phyloP scores from a whole-genome alignment of 1,140 invertebrate species.

The Microplitis demolitor region DNA sequence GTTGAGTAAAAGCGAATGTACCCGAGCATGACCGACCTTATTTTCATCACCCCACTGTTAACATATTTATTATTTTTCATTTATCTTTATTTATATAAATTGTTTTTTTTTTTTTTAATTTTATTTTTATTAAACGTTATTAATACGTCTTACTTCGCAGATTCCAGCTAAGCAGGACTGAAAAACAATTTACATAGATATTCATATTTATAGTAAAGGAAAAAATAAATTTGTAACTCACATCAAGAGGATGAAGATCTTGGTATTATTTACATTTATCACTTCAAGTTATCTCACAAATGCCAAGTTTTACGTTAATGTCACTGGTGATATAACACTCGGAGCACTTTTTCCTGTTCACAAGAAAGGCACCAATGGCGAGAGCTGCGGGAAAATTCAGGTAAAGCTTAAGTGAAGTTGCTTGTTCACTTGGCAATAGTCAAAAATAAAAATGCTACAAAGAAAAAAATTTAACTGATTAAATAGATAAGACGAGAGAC shows the following conservation, averaged over 20 bases:
- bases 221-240: background rate
- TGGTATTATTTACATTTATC: constrained; percentile 25
- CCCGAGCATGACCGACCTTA: background rate
- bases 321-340: constrained; percentile 62
- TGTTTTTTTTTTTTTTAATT: background rate
- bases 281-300: constrained; percentile 8
- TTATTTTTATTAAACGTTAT: background rate
- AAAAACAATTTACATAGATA: background rate
- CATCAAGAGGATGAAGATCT: constrained; percentile 24
- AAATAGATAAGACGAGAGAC: background rate
- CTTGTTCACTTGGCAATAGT: background rate
- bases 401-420: constrained; percentile 39
- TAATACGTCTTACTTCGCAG: background rate
- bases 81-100: background rate
- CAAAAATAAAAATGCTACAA: background rate
- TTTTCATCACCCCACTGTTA: background rate
- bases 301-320: constrained; percentile 47
- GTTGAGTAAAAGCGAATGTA: too few relatives aligned
- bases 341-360: constrained; percentile 66
- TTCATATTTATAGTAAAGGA: background rate
- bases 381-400: constrained; percentile 61
- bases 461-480: background rate
- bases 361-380: constrained; percentile 46
- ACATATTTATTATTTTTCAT: background rate
- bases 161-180: background rate